Evolutionary conservation across 2,113 vertebrate genomes (phyloP), one percentile per base, ranked within the genome.

Genomic region (Pitta sordida): DNA sequence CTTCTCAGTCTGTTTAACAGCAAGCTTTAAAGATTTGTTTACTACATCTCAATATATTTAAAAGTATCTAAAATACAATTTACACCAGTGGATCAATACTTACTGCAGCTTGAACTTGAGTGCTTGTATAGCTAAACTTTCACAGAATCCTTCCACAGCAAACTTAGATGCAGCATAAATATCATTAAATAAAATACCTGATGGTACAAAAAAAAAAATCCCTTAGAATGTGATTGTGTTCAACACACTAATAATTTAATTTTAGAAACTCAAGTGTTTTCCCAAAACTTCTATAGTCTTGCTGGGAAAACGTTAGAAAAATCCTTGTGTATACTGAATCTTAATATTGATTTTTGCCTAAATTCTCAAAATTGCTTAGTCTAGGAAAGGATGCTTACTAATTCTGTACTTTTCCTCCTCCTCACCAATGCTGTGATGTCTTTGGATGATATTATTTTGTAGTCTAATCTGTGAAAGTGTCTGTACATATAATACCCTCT

Each of bases 151-250:
- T 94, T 99, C 98, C 95, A 98, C 97, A 34, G 98, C 98, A 95
- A 99, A 99, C 92, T 98, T 99, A 32, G 98, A 99, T 10, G 98
- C 98, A 64, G 98, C 98, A 34, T 99, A 99, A 86, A 98, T 93
- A n/a, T 99, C 98, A 34, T 99, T 99, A 97, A 99, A 99, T 90
- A 99, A 95, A 80, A 99, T 98, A 52, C 98, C 98, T 99, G 88
- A 86, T 88, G 89, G 44, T 67, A 83, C 53, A 96, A 90, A 86
- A 23, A 75, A n/a, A 49, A 89, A 85, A 48, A 76, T 29, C 21
- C 21, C 20, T 81, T 43, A 97, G 86, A 91, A 88, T 32, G 37
- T 13, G 13, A 88, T 32, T 62, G 41, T n/a, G 84, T 53, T 60
- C 32, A 89, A 55, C 34, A 19, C 22, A 60, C 7, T 26, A 36